phyloP scores from a whole-genome alignment of 2,113 vertebrate genomes.

The Calyptomena viridis region DNA sequence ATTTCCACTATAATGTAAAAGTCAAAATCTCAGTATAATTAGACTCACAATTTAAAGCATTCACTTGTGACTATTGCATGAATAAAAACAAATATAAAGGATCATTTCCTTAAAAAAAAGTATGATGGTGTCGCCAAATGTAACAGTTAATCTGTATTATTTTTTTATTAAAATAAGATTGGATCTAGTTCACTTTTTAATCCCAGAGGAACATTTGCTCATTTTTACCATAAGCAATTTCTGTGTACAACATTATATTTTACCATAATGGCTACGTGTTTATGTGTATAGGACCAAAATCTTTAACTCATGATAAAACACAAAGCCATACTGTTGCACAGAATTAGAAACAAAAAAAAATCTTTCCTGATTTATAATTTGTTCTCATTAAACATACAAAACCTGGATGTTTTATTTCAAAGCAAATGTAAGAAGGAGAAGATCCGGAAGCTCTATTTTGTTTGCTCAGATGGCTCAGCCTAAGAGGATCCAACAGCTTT shows the following conservation, averaged over 20 bases:
- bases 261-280: background rate
- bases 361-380: background rate
- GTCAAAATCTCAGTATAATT: background rate
- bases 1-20: background rate
- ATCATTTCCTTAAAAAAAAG: background rate
- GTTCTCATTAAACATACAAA: background rate
- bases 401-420: background rate
- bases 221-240: constrained; percentile 1
- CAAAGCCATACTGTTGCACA: background rate
- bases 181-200: constrained; percentile 14
- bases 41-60: background rate
- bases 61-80: background rate
- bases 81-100: background rate
- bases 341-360: background rate
- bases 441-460: background rate
- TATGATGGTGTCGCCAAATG: background rate
- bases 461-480: background rate
- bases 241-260: background rate
- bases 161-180: constrained; percentile 6
- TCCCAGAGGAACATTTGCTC: background rate
- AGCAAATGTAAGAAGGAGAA: background rate
- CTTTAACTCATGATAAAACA: background rate
- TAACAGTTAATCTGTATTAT: constrained; percentile 32
- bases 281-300: background rate
- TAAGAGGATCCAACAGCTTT: constrained; percentile 24